Evolutionary conservation across 2,888 invertebrate genomes (phyloP).

Genomic region (Ephialtes manifestator): DNA sequence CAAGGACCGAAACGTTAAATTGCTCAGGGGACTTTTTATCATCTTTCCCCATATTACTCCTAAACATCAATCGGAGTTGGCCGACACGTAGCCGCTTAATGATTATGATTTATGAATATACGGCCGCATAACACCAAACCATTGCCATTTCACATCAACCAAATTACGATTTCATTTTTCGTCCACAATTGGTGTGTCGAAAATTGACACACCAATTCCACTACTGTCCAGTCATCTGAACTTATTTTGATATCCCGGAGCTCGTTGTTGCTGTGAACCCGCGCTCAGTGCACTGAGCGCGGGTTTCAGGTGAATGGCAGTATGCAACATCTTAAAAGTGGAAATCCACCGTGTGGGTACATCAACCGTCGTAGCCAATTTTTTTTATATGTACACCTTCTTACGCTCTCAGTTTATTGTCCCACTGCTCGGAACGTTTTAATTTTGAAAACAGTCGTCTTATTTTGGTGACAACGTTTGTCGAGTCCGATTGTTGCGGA

Average conservation of each 20-base stretch:
- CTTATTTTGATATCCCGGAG: not conserved
- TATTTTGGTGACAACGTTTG: slow-evolving; percentile 15
- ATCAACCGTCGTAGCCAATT: slow-evolving; percentile 45
- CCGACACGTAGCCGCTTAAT: too few relatives aligned
- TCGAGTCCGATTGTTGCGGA: not conserved
- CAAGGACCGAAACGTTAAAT: too few relatives aligned
- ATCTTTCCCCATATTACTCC: too few relatives aligned
- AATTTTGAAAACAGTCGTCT: slow-evolving; percentile 37
- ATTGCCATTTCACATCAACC: too few relatives aligned
- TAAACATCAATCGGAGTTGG: too few relatives aligned
- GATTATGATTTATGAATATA: too few relatives aligned
- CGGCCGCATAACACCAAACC: too few relatives aligned
- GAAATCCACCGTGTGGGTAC: slow-evolving; percentile 57
- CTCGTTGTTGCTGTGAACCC: slow-evolving; percentile 3
- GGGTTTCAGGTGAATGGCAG: slow-evolving; percentile 10
- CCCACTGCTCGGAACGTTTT: slow-evolving; percentile 42
- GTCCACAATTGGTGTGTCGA: too few relatives aligned
- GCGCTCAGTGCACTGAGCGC: slow-evolving; percentile 14
- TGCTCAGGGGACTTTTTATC: too few relatives aligned
- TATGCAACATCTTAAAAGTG: slow-evolving; percentile 26
- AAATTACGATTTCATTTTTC: too few relatives aligned
- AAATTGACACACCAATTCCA: not conserved
- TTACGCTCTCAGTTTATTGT: slow-evolving; percentile 34
- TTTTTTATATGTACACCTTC: slow-evolving; percentile 22
- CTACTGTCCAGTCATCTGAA: slow-evolving; percentile 41